Evolutionary conservation across 1,140 invertebrate species (phyloP).

Genomic region (Mercenaria mercenaria): DNA sequence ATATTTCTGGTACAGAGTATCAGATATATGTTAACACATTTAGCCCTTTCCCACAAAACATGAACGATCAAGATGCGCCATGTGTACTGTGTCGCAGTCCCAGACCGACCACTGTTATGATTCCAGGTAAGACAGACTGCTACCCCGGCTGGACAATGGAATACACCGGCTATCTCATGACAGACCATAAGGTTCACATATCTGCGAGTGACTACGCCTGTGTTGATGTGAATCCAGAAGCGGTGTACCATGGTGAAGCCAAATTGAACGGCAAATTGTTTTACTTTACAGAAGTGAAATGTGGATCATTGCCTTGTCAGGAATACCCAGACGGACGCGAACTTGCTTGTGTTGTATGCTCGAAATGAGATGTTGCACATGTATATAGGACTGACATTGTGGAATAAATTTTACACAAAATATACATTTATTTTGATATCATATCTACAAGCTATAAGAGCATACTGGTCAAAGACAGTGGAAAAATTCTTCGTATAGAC

Average conservation of each 20-base stretch:
- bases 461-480: no score
- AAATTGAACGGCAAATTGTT: constrained; percentile 8
- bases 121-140: constrained; percentile 56
- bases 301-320: constrained; percentile 21
- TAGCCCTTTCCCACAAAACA: neutral
- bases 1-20: constrained; percentile 24
- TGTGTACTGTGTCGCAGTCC: neutral
- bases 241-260: neutral
- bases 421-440: no score
- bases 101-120: constrained; percentile 33
- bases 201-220: constrained; percentile 36
- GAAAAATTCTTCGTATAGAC: no score
- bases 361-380: no score
- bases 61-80: constrained; percentile 34
- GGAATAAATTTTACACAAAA: no score
- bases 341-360: constrained; percentile 37
- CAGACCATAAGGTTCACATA: neutral
- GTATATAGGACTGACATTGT: no score
- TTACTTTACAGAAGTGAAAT: constrained; percentile 5
- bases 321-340: constrained; percentile 18
- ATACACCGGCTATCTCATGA: constrained; percentile 44
- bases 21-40: neutral
- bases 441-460: no score
- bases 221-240: constrained; percentile 48
- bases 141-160: constrained; percentile 43